Evolutionary conservation across 2,888 invertebrate genomes (phyloP).

Genomic region (Rotaria macrura): DNA sequence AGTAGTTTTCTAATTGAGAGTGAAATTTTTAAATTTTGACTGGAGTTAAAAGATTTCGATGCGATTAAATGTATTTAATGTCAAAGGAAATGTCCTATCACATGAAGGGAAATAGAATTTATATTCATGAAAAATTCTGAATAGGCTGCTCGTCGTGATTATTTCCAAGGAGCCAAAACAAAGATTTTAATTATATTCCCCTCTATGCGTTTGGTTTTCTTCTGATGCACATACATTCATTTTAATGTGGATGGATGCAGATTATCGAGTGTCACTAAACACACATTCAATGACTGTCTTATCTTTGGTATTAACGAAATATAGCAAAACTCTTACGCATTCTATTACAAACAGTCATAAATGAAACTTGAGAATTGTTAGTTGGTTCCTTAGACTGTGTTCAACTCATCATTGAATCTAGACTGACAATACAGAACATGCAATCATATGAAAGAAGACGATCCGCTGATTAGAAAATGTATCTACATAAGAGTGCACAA

Average conservation of each 20-base stretch:
- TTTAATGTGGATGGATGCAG: not conserved
- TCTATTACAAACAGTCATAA: not conserved
- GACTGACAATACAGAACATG: not conserved
- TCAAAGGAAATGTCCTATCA: not conserved
- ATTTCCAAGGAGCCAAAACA: not conserved
- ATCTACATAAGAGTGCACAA: not conserved
- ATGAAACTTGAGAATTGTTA: conserved; percentile 3
- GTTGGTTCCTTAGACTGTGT: not conserved
- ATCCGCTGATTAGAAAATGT: not conserved
- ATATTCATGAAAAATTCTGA: not conserved
- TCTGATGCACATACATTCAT: not conserved
- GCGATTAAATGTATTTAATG: not conserved
- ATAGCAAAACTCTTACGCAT: not conserved
- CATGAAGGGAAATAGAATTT: not conserved
- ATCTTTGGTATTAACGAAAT: not conserved
- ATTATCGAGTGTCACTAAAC: not conserved
- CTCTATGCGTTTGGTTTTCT: not conserved
- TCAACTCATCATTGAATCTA: not conserved
- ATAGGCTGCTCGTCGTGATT: not conserved
- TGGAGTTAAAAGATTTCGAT: not conserved
- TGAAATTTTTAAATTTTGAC: no score
- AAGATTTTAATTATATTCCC: not conserved
- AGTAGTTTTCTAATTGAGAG: no score
- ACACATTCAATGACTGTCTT: not conserved
- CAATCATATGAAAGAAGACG: not conserved